Base-by-base conservation (phyloP, 2,888 invertebrate species). In the Mystacides longicornis region DNA sequence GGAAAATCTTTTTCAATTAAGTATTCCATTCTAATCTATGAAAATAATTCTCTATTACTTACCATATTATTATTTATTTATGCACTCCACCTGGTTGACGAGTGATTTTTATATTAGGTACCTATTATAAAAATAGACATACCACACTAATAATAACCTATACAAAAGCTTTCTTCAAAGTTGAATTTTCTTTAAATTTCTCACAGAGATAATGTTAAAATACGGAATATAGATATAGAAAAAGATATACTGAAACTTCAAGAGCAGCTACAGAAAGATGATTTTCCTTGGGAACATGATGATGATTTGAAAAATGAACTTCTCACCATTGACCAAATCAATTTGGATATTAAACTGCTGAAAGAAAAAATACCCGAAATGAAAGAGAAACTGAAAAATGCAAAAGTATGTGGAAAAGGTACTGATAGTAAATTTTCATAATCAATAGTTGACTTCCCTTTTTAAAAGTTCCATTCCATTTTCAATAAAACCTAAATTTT, bases 351-450 rank as follows among this genome's bases (percentile, higher is more conserved):
- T 16, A 74, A 75, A 19, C 64, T 69, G 2, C 58, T 77, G 55
- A 69, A 68, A 52, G 69, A 68, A 55, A 72, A 76, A 61, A 58
- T 77, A 49, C 75, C 76, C 1, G 60, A 71, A 22, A 61, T 77
- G 43, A 73, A 72, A 60, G 74, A 77, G 1, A 74, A 71, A 63
- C 73, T 77, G 18, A 75, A 70, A 64, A 74, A 69, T 57, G 77
- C 77, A 2, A 77, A 74, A 66, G 67, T 72, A 21, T 77, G 77
- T 59, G 77, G 77, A 2, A 67, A 71, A 52, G 77, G 77, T 77
- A 45, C 5, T n/a, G n/a, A n/a, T n/a, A n/a, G n/a, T n/a, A n/a
- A n/a, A n/a, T n/a, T n/a, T n/a, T n/a, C n/a, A n/a, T n/a, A n/a
- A n/a, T n/a, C n/a, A n/a, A n/a, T n/a, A n/a, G n/a, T n/a, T n/a